Evolutionary conservation across 2,797 vertebrate genomes (phyloP), one percentile per base, ranked within the genome.

Genomic region (Falco concolor): DNA sequence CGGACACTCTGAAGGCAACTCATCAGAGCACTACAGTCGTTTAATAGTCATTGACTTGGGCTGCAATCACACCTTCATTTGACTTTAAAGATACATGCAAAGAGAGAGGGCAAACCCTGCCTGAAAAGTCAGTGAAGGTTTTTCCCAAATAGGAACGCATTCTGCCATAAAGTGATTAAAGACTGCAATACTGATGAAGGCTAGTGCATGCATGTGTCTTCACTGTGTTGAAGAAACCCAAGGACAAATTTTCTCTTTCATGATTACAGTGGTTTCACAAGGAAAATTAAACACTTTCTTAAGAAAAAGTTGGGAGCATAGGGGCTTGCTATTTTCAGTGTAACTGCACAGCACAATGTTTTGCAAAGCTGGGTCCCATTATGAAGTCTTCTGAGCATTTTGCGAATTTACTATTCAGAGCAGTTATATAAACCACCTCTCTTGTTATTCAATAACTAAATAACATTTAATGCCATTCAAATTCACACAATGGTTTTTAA

Each of bases 401-500:
- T 78, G 13, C 78, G 65, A 88, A 69, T 89, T 87, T 69, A 56
- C 52, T 78, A 52, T 78, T 92, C 76, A 79, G 40, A 85, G 25
- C 40, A 81, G 84, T 89, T 84, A 77, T 34, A 50, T 89, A 94
- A 92, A 92, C 60, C 1, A 3, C 78, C 42, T 85, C 54, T 63
- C 64, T 44, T 77, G 42, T 82, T 85, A 83, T 92, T 95, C 81
- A 89, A 53, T 40, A 89, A 44, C 60, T 80, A 93, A 87, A 79
- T 85, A 93, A 79, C 9, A 72, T 50, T 80, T 74, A 67, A 68
- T 50, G 45, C 9, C 42, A 77, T 52, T 89, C 75, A 92, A 87
- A 95, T 78, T 72, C 73, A 89, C 56, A 83, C 53, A 84, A 72
- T 64, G 34, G 9, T 61, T 92, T 94, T 91, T 54, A 93, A 89